Percentiles rank a stretch among this genome's conserved stretches.
These are phyloP conservation scores for Odontamblyopus lacepedii DNA, from an alignment of 2,797 vertebrate species.

Conservation along the genomic window DNA sequence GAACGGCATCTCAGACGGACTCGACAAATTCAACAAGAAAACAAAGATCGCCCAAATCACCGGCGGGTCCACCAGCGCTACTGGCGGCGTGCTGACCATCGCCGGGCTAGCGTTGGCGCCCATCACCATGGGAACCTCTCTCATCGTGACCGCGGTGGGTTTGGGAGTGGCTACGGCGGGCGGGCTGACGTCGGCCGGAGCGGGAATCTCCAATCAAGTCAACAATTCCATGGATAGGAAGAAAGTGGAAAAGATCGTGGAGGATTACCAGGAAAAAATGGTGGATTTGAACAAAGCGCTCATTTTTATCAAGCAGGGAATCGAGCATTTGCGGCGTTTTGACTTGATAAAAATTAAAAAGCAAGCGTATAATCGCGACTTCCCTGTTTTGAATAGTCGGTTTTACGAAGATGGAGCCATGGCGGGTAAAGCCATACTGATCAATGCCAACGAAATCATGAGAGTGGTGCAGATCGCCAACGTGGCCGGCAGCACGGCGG, in stretches of 20 bases:
- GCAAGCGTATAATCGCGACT: conserved; percentile 69
- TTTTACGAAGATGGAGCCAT: conserved; percentile 80
- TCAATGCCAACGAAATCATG: conserved; percentile 81
- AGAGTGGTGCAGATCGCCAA: conserved; percentile 79
- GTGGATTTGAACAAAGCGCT: conserved; percentile 77
- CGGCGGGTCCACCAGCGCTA: conserved; percentile 77
- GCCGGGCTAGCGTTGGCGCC: conserved; percentile 77
- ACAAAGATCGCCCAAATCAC: conserved; percentile 80
- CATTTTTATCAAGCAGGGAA: conserved; percentile 80
- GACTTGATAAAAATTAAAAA: conserved; percentile 75
- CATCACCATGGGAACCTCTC: conserved; percentile 74
- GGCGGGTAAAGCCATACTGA: conserved; percentile 77
- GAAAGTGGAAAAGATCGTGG: conserved; percentile 78
- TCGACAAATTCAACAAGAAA: conserved; percentile 81
- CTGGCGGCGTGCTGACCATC: conserved; percentile 78
- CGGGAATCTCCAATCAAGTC: conserved; percentile 78
- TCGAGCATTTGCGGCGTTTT: conserved; percentile 76
- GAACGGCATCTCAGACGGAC: conserved; percentile 70
- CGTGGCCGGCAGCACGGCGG: conserved; percentile 76
- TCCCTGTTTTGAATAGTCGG: conserved; percentile 61
- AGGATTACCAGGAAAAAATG: conserved; percentile 79
- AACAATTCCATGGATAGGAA: conserved; percentile 80
- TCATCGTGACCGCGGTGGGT: conserved; percentile 78
- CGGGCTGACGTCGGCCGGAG: conserved; percentile 74
- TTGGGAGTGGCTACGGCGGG: conserved; percentile 75